These are phyloP conservation scores for Sinopyrophorus schimmeli DNA, from an alignment of 2,888 invertebrate species.

Conservation along the genomic window DNA sequence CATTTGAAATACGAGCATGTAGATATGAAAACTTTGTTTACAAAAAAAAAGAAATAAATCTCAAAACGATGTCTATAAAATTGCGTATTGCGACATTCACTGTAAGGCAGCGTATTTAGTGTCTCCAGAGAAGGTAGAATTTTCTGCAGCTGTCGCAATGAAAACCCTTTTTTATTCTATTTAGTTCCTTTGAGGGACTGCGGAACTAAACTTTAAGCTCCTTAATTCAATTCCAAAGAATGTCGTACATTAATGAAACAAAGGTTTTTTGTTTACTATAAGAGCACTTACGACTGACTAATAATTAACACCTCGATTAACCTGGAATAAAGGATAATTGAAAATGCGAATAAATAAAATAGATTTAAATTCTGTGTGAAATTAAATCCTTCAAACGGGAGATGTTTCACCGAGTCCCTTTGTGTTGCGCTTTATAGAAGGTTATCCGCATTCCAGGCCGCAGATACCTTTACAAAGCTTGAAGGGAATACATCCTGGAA, in stretches of 20 bases:
- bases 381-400: slow-evolving; percentile 38
- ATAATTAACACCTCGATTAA: too few relatives aligned
- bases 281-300: neutral
- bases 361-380: slow-evolving; percentile 40
- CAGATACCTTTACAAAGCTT: slow-evolving; percentile 36
- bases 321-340: too few relatives aligned
- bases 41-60: too few relatives aligned
- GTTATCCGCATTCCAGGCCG: slow-evolving; percentile 35
- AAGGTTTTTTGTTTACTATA: slow-evolving; percentile 12
- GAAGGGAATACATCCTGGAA: slow-evolving; percentile 26
- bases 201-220: slow-evolving; percentile 37
- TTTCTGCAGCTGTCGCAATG: slow-evolving; percentile 46
- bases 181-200: slow-evolving; percentile 40
- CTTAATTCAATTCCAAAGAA: slow-evolving; percentile 36
- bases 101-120: slow-evolving; percentile 31
- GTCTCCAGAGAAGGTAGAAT: slow-evolving; percentile 36
- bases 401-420: slow-evolving; percentile 36
- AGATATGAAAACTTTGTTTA: too few relatives aligned
- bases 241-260: slow-evolving; percentile 32
- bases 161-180: slow-evolving; percentile 48
- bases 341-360: slow-evolving; percentile 30
- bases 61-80: too few relatives aligned
- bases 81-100: slow-evolving; percentile 22
- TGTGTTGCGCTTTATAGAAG: slow-evolving; percentile 37
- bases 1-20: too few relatives aligned